Evolutionary conservation across 2,888 invertebrate genomes (phyloP).

Genomic region (Brachylomia viminalis): DNA sequence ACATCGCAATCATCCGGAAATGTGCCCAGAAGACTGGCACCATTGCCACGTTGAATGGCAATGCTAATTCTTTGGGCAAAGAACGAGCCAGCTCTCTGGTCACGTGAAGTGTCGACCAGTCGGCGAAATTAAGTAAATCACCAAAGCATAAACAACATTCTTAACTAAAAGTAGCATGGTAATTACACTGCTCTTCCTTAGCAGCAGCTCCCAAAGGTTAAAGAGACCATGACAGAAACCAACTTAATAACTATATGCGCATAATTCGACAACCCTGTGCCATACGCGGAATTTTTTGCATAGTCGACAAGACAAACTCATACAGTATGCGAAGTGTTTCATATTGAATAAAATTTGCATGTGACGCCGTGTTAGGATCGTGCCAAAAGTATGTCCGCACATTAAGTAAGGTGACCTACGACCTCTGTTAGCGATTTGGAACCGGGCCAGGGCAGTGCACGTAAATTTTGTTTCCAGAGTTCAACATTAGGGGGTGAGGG

Average conservation of each 20-base stretch:
- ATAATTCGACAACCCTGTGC: slow-evolving; percentile 69
- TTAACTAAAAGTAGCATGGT: slow-evolving; percentile 9
- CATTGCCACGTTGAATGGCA: neutral
- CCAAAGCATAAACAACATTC: neutral
- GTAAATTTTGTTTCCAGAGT: slow-evolving; percentile 81
- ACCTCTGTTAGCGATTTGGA: slow-evolving; percentile 83
- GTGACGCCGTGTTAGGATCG: slow-evolving; percentile 67
- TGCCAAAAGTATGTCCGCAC: slow-evolving; percentile 81
- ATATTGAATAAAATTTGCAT: slow-evolving; percentile 76
- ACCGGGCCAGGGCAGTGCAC: slow-evolving; percentile 77
- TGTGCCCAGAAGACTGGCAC: neutral
- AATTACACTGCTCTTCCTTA: slow-evolving; percentile 1
- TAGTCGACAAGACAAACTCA: slow-evolving; percentile 64
- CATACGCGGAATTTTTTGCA: slow-evolving; percentile 63
- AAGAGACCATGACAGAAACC: slow-evolving; percentile 58
- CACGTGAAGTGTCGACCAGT: neutral
- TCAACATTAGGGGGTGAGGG: slow-evolving; percentile 76
- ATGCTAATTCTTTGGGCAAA: neutral
- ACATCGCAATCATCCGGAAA: neutral
- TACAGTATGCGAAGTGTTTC: slow-evolving; percentile 72
- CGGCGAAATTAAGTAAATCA: slow-evolving; percentile 10
- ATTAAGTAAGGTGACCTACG: slow-evolving; percentile 85
- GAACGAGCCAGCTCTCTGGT: too few relatives aligned
- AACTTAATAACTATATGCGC: slow-evolving; percentile 73
- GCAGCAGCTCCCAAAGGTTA: slow-evolving; percentile 49